These are phyloP conservation scores for Podiceps cristatus DNA, from an alignment of 2,113 vertebrate species.

Conservation along the genomic window DNA sequence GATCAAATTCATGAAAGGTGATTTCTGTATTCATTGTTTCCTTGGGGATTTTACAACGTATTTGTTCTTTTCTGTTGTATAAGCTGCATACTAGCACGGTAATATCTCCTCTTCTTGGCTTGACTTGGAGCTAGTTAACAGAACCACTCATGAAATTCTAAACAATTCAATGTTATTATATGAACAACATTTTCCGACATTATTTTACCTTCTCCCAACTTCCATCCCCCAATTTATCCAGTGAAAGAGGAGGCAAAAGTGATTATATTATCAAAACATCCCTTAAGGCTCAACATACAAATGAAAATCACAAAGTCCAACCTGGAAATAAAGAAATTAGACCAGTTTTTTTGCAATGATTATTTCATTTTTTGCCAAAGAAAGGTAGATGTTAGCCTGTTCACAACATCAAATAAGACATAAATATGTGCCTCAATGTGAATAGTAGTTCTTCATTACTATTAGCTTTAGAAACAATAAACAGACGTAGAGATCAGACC, in stretches of 20 bases:
- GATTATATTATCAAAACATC: background rate
- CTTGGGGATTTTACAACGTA: background rate
- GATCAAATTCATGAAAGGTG: background rate
- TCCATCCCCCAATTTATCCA: background rate
- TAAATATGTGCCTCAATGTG: background rate
- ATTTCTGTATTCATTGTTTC: background rate
- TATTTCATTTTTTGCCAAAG: background rate
- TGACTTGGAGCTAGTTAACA: background rate
- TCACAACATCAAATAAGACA: background rate
- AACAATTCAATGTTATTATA: background rate
- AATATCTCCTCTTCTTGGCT: background rate
- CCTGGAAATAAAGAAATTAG: constrained; percentile 8
- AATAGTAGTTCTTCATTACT: background rate
- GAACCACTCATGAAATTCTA: background rate
- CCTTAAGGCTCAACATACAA: background rate
- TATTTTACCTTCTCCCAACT: background rate
- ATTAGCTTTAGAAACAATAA: background rate
- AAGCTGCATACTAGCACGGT: background rate
- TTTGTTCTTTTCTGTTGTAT: background rate
- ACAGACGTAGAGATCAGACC: background rate
- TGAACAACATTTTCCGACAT: background rate
- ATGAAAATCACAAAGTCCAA: background rate
- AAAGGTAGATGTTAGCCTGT: background rate
- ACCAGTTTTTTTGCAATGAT: background rate
- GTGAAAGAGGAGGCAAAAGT: background rate